A percentile compares a stretch with the other conserved stretches of the same genome.
phyloP scores from a whole-genome alignment of 2,888 invertebrate species.

The Hedya salicella region DNA sequence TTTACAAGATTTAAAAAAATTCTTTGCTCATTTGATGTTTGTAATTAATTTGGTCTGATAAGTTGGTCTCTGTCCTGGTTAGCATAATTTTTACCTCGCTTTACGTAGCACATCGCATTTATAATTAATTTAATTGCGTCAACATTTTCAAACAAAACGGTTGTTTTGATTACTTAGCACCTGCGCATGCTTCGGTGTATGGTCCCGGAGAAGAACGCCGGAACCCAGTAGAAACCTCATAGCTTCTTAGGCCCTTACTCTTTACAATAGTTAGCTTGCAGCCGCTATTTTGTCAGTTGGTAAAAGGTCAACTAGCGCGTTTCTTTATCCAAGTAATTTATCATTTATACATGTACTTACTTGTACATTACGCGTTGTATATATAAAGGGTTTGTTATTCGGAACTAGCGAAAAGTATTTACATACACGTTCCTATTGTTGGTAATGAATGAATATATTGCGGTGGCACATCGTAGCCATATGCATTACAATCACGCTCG shows the following conservation, averaged over 20 bases:
- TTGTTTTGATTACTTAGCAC: conserved; percentile 30
- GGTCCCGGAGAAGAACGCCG: background rate
- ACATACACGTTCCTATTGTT: background rate
- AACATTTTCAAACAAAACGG: conserved; percentile 23
- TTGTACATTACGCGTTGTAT: background rate
- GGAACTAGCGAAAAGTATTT: too few species aligned
- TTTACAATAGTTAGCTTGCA: conserved; percentile 5
- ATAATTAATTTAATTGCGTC: conserved; percentile 19
- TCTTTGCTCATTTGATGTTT: too few species aligned
- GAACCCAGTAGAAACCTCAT: background rate
- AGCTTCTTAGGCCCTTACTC: background rate
- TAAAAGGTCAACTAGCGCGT: conserved; percentile 31
- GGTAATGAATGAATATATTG: background rate
- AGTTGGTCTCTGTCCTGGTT: too few species aligned
- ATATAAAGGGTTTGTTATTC: background rate
- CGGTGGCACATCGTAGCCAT: background rate
- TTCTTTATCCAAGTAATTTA: conserved; percentile 3
- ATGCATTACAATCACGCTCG: conserved; percentile 20
- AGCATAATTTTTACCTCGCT: background rate
- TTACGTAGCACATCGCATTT: conserved; percentile 4
- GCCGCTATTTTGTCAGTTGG: conserved; percentile 27
- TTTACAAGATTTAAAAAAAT: too few species aligned
- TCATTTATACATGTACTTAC: background rate
- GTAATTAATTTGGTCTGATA: too few species aligned
- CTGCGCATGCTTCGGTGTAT: conserved; percentile 17